Evolutionary conservation across 2,888 invertebrate genomes (phyloP), one percentile per base, ranked within the genome.

Genomic region (Epirrhoe alternata): DNA sequence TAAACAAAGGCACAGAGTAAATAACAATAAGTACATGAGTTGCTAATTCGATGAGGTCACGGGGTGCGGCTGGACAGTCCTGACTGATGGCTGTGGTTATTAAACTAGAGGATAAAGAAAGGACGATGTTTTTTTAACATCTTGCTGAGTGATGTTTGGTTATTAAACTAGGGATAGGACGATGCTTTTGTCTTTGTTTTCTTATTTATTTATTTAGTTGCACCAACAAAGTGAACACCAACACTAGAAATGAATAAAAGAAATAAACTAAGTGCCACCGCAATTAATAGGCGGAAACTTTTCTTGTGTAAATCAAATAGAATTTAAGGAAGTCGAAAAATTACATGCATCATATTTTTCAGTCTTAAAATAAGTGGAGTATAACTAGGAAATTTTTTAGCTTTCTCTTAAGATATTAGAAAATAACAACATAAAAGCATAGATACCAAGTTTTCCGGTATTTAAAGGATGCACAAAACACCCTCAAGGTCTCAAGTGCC

Each of bases 31-130:
- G 12, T 60, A 61, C 52, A 88, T 92, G 92, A 92, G 86, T 92
- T 78, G 90, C 88, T 89, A 89, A 90, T 91, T 89, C 82, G 73
- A 76, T 85, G 87, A 89, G 87, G 89, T 89, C 90, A 89, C 79
- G 74, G 86, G 89, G 90, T 83, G 89, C 79, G 89, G 87, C 74
- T 77, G 64, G 62, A 75, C 76, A 78, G 79, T 76, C 74, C 78
- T 76, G 71, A 76, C 75, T 63, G 74, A 74, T 72, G 74, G 70
- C 71, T 61, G 31, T 64, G 65, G 61, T 58, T 70, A 35, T 65
- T 61, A 52, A 47, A 54, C 31, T 38, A 64, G 57, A 61, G 53
- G 64, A 61, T 57, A 52, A 53, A 57, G 14, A 24, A 31, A 54
- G 59, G 59, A 38, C 14, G 7, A 50, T 35, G 16, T 56, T 30